A percentile compares a stretch with the other conserved stretches of the same genome.
Conservation (phyloP, 2,888 invertebrate species). For the Pseudococcus jackbeardsleyi region DNA sequence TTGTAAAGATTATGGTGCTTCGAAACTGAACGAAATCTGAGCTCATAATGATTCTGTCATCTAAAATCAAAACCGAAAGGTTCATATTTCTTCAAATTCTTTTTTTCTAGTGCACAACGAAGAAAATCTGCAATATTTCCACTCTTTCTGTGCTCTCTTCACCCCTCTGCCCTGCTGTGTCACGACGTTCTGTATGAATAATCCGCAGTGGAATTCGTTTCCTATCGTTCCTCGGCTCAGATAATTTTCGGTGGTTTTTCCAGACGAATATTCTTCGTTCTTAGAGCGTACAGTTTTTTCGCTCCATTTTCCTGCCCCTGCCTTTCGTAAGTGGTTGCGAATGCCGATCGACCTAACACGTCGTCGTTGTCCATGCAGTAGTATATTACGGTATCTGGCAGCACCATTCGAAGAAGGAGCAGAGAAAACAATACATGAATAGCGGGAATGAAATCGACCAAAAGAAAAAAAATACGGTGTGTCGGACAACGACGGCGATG, state of each 20-base stretch:
- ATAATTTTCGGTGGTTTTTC: neutral
- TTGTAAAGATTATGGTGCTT: no score
- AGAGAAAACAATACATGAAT: neutral
- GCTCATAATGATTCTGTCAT: neutral
- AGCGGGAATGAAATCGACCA: conserved; percentile 15
- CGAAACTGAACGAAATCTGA: neutral
- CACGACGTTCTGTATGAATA: neutral
- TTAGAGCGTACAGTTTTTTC: neutral
- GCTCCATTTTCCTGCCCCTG: neutral
- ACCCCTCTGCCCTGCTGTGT: neutral
- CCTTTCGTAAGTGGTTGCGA: neutral
- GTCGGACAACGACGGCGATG: neutral
- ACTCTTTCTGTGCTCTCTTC: neutral
- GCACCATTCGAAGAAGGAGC: neutral
- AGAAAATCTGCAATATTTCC: neutral
- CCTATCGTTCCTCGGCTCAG: neutral
- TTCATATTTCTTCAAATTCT: no score
- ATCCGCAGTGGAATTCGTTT: neutral
- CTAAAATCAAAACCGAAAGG: no score
- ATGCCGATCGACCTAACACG: neutral
- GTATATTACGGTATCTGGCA: neutral
- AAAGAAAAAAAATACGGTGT: neutral
- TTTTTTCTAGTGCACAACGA: no score
- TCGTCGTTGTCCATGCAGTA: neutral
- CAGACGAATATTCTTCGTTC: neutral